Evolutionary conservation across 2,113 vertebrate genomes (phyloP).

Genomic region (Festucalex cinctus): DNA sequence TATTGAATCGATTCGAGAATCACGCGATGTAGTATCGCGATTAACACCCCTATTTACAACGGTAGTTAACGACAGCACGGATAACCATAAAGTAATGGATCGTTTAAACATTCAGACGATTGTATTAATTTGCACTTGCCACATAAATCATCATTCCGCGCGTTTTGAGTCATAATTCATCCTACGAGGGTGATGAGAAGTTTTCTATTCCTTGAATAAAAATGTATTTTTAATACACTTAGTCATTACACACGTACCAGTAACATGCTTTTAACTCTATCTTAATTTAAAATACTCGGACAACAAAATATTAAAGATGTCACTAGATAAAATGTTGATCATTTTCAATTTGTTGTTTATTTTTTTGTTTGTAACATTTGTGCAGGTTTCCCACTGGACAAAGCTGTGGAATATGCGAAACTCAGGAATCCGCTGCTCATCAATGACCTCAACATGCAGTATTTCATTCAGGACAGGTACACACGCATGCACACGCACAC

Average conservation of each 20-base stretch:
- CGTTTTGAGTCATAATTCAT: neutral
- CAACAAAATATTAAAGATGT: neutral
- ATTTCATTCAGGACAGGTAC: constrained; percentile 96
- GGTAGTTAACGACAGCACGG: no score
- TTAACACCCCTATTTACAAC: no score
- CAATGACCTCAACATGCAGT: constrained; percentile 97
- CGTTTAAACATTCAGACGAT: neutral
- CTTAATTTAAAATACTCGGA: neutral
- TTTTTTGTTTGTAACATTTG: neutral
- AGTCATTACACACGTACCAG: neutral
- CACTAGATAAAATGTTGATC: neutral
- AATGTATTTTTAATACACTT: no score
- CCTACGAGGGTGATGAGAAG: neutral
- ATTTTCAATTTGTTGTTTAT: neutral
- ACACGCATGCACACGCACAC: neutral
- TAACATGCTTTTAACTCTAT: neutral
- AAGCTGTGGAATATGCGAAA: constrained; percentile 92
- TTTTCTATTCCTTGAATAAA: neutral
- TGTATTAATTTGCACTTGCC: neutral
- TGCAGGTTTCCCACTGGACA: constrained; percentile 94
- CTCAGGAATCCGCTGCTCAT: constrained; percentile 92
- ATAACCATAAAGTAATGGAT: no score
- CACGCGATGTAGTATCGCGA: no score
- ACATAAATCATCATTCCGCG: neutral
- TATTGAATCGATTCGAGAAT: no score